These are phyloP conservation scores for Tineola bisselliella DNA, from an alignment of 2,888 invertebrate genomes.

Conservation along the genomic window DNA sequence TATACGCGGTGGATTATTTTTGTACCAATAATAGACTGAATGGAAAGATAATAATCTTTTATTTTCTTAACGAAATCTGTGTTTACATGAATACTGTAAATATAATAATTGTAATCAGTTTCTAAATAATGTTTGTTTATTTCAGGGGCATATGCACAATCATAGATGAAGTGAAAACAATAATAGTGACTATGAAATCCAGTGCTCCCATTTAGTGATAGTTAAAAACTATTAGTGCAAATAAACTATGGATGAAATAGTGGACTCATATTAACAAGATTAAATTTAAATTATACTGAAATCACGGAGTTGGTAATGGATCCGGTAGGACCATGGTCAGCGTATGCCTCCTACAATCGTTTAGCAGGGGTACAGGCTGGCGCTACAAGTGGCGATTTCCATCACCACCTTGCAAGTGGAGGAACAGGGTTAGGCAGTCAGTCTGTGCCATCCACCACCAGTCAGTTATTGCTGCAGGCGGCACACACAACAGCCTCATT, in stretches of 20 bases:
- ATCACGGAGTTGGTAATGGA: conserved; percentile 77
- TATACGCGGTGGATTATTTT: conserved; percentile 49
- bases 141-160: not conserved
- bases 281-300: conserved; percentile 48
- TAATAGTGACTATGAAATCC: conserved; percentile 33
- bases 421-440: conserved; percentile 62
- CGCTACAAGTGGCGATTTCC: conserved; percentile 73
- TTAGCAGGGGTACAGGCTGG: conserved; percentile 77
- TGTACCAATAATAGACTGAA: conserved; percentile 17
- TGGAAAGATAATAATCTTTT: not conserved
- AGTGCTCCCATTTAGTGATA: conserved; percentile 48
- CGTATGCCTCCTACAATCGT: conserved; percentile 85
- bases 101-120: not conserved
- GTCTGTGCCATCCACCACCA: conserved; percentile 71
- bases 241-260: conserved; percentile 65
- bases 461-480: conserved; percentile 74
- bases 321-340: conserved; percentile 90
- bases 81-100: not conserved
- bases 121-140: not conserved
- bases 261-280: conserved; percentile 57
- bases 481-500: conserved; percentile 69
- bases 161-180: not conserved
- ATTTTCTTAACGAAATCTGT: not conserved
- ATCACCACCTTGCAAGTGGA: conserved; percentile 73
- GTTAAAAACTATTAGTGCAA: conserved; percentile 19